Conservation (phyloP, 2,888 invertebrate species). For the Cabera pusaria region DNA sequence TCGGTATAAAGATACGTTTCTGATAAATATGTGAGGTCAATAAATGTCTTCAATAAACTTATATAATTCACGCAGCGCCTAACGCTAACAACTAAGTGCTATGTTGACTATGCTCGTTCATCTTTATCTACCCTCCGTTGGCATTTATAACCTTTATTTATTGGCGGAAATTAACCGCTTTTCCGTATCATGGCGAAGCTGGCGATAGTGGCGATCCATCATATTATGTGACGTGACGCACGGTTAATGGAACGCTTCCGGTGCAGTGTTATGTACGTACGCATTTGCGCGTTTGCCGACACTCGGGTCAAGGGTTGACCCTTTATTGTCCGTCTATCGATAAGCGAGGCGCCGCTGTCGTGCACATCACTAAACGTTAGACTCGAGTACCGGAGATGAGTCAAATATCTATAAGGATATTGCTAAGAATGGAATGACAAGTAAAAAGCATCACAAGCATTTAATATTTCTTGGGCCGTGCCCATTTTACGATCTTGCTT, state of each 20-base stretch:
- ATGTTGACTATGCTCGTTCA: too few species aligned
- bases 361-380: conserved; percentile 33
- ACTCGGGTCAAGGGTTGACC: conserved; percentile 55
- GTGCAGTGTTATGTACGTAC: conserved; percentile 51
- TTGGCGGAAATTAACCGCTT: conserved; percentile 40
- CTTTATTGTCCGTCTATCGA: conserved; percentile 59
- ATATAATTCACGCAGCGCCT: too few species aligned
- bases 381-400: conserved; percentile 5
- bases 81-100: too few species aligned
- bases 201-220: conserved; percentile 52
- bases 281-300: conserved; percentile 50
- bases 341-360: conserved; percentile 56
- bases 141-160: conserved; percentile 35
- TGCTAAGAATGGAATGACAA: too few species aligned
- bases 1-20: too few species aligned
- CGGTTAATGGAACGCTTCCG: conserved; percentile 58
- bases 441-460: too few species aligned
- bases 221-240: conserved; percentile 45
- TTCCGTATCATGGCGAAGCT: conserved; percentile 36
- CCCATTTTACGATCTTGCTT: too few species aligned
- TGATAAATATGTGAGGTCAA: too few species aligned
- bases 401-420: too few species aligned
- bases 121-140: too few species aligned
- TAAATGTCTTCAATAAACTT: too few species aligned
- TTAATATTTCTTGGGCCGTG: too few species aligned